Evolutionary conservation across 2,888 invertebrate species (phyloP), one percentile per base, ranked within the genome.

Genomic region (Meandrusa payeni): DNA sequence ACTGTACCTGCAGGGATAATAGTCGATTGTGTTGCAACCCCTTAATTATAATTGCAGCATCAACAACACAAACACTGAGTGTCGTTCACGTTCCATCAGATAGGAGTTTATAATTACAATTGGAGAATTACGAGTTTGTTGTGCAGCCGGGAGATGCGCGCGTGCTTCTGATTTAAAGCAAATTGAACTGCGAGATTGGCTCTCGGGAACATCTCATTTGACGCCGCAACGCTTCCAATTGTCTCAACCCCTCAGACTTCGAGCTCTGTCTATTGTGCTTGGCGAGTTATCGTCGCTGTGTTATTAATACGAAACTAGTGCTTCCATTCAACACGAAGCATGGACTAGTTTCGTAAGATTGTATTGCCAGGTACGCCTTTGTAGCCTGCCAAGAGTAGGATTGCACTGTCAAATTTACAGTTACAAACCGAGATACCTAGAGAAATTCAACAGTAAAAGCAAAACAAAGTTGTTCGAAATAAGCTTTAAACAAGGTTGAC

Each of bases 121-220:
- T 46, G 41, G 45, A 38, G 46, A 45, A 48, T 48, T 46, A 47
- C 46, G 10, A 20, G 29, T 52, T 40, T 48, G 45, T 49, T 46
- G 43, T 48, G 43, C 51, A 41, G 53, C 43, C 33, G 29, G 51
- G 49, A 56, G 51, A 52, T 59, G 52, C 53, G 63, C 61, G 58
- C 64, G 65, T 71, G 69, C 55, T 64, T 61, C 67, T 79, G 78
- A 83, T 81, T 79, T 76, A 81, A 69, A 79, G 80, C 80, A 82
- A 85, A 83, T 83, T 82, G 82, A 79, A 81, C 75, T 51, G 66
- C 32, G 68, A 72, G 75, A 82, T 82, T 81, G 82, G 77, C 74
- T 77, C 70, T 58, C 64, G 64, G 64, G 64, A 74, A 76, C 76
- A 75, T 81, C 81, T 81, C 72, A 79, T 82, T 83, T 81, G 82